Evolutionary conservation across 1,140 invertebrate species (phyloP), one percentile per base, ranked within the genome.

Genomic region (Panagrolaimus sp.): DNA sequence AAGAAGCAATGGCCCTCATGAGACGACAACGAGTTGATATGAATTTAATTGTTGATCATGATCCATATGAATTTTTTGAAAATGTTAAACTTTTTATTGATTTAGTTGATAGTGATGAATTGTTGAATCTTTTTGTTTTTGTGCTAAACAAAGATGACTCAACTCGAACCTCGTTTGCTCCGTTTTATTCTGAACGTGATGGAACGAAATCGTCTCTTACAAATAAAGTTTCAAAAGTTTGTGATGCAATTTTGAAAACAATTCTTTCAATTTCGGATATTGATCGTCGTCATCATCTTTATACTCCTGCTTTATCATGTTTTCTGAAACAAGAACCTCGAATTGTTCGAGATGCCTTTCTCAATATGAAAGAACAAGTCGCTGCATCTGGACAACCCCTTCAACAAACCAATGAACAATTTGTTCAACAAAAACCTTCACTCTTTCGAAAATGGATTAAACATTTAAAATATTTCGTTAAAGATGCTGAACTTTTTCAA

Each of bases 21-120:
- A 88, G 89, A 44, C 91, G 90, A 74, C 90, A 95, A 79, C 88
- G 92, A 51, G 91, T 96, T 14, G 91, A 94, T 85, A 85, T 94
- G 25, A 96, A 95, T 85, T 85, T 95, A n/a, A 85, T 94, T 11
- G 88, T 89, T 81, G 93, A 96, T 84, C 90, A 93, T 78, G 86
- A 92, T 85, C 88, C 90, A 1, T 42, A 74, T 43, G 73, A 45
- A 14, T 92, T 92, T 79, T 71, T 88, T 0, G 69, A 84, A 5
- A 86, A 89, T 66, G 83, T 88, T 7, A 73, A 85, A n/a, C 83
- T 84, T 72, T 90, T 93, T 84, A 85, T 93, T 66, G 74, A 85
- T 0, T 84, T 89, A 71, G 85, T 90, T 65, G 85, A 84, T 27
- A 66, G 79, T 45, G 72, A 63, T 11, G 74, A 75, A 13, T 45